These are phyloP conservation scores for Bursaphelenchus mucronatus DNA, from an alignment of 1,140 invertebrate genomes.

Conservation along the genomic window DNA sequence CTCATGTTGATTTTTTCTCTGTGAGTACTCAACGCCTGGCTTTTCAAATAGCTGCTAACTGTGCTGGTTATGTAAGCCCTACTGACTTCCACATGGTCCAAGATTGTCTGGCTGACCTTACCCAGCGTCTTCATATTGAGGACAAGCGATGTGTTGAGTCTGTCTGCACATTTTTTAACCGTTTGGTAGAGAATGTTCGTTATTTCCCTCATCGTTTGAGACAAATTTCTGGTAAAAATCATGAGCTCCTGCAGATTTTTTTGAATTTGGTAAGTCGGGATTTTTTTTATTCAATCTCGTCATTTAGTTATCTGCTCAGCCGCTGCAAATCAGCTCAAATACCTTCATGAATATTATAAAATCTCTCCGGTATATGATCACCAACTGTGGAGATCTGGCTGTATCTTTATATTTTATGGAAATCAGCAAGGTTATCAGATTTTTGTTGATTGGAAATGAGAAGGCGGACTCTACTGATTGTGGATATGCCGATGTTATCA, in stretches of 20 bases:
- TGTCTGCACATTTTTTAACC: slow-evolving; percentile 86
- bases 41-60: slow-evolving; percentile 58
- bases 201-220: slow-evolving; percentile 80
- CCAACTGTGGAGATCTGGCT: slow-evolving; percentile 47
- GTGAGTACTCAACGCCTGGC: slow-evolving; percentile 55
- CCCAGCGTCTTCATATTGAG: slow-evolving; percentile 57
- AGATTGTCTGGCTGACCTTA: slow-evolving; percentile 52
- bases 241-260: slow-evolving; percentile 63
- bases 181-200: slow-evolving; percentile 92
- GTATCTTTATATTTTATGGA: slow-evolving; percentile 51
- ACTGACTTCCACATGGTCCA: slow-evolving; percentile 45
- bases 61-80: slow-evolving; percentile 41
- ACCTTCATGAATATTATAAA: slow-evolving; percentile 53
- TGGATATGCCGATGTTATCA: slow-evolving; percentile 30
- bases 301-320: slow-evolving; percentile 48
- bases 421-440: slow-evolving; percentile 48
- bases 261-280: slow-evolving; percentile 74
- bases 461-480: slow-evolving; percentile 20
- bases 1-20: slow-evolving; percentile 59
- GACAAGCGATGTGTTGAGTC: slow-evolving; percentile 97
- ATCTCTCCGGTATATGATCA: slow-evolving; percentile 49
- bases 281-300: slow-evolving; percentile 10
- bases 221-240: slow-evolving; percentile 90
- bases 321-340: slow-evolving; percentile 42
- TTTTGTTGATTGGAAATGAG: slow-evolving; percentile 47